Evolutionary conservation across 2,797 vertebrate species (phyloP).

Genomic region (Muscicapa striata): DNA sequence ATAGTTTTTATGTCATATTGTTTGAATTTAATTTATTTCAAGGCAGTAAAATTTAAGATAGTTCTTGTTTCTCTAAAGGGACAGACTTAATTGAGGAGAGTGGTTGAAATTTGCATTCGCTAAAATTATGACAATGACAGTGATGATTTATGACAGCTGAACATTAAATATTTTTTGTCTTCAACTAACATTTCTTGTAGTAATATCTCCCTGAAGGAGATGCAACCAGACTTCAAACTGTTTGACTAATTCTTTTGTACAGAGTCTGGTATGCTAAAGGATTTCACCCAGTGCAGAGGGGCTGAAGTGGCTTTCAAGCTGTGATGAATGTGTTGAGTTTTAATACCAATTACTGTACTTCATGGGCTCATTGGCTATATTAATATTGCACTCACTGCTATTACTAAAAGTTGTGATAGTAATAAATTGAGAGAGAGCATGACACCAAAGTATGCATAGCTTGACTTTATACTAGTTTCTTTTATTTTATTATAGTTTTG

Average conservation of each 20-base stretch:
- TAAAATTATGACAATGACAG: background rate
- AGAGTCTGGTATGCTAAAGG: background rate
- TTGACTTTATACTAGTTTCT: background rate
- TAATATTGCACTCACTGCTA: background rate
- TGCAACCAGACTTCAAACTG: background rate
- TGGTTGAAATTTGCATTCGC: background rate
- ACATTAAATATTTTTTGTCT: background rate
- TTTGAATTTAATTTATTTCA: background rate
- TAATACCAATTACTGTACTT: background rate
- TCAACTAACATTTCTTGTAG: background rate
- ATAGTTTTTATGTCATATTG: background rate
- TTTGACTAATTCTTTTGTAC: background rate
- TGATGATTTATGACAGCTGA: background rate
- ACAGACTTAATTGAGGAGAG: background rate
- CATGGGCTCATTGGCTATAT: background rate
- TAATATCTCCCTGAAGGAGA: background rate
- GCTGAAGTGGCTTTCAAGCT: background rate
- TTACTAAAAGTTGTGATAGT: background rate
- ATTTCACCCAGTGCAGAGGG: background rate
- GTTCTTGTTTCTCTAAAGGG: background rate
- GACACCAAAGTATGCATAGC: background rate
- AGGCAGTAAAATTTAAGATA: background rate
- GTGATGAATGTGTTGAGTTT: background rate
- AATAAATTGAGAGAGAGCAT: background rate
- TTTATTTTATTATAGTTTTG: background rate